Evolutionary conservation across 2,113 vertebrate genomes (phyloP).

Genomic region (Gambusia affinis): DNA sequence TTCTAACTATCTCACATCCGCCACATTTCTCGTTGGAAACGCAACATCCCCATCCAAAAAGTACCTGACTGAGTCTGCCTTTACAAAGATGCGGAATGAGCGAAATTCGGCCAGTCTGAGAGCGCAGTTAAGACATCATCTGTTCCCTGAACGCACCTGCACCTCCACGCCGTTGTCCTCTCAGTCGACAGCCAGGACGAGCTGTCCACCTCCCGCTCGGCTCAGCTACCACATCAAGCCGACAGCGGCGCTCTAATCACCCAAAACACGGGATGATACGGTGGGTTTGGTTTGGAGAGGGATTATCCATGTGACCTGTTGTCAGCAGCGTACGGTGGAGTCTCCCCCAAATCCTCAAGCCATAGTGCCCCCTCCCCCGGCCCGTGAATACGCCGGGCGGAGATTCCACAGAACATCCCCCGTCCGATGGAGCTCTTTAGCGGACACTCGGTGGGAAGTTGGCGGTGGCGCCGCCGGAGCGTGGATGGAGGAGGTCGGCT

Average conservation of each 20-base stretch:
- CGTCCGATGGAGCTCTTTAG: slow-evolving; percentile 8
- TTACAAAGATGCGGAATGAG: neutral
- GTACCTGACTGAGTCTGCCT: neutral
- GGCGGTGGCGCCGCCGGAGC: slow-evolving; percentile 15
- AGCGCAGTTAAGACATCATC: neutral
- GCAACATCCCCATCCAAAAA: slow-evolving; percentile 20
- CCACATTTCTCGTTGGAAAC: slow-evolving; percentile 15
- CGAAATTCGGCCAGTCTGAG: neutral
- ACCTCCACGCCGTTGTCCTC: slow-evolving; percentile 60
- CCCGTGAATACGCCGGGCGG: slow-evolving; percentile 10
- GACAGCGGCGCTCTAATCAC: slow-evolving; percentile 54
- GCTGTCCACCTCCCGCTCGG: slow-evolving; percentile 44
- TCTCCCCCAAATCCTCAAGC: slow-evolving; percentile 64
- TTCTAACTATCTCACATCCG: slow-evolving; percentile 36
- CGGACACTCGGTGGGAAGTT: slow-evolving; percentile 6
- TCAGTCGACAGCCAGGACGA: slow-evolving; percentile 54
- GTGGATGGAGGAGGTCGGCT: slow-evolving; percentile 35
- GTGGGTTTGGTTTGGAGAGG: slow-evolving; percentile 20
- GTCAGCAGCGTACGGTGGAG: slow-evolving; percentile 49
- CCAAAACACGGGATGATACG: slow-evolving; percentile 36
- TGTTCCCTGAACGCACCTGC: slow-evolving; percentile 65
- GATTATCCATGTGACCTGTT: slow-evolving; percentile 76
- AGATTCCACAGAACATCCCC: slow-evolving; percentile 51
- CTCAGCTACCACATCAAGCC: slow-evolving; percentile 62
- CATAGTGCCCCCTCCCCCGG: slow-evolving; percentile 48